Conservation (phyloP, 1,140 invertebrate species). For the Brachionus rotundiformis region DNA sequence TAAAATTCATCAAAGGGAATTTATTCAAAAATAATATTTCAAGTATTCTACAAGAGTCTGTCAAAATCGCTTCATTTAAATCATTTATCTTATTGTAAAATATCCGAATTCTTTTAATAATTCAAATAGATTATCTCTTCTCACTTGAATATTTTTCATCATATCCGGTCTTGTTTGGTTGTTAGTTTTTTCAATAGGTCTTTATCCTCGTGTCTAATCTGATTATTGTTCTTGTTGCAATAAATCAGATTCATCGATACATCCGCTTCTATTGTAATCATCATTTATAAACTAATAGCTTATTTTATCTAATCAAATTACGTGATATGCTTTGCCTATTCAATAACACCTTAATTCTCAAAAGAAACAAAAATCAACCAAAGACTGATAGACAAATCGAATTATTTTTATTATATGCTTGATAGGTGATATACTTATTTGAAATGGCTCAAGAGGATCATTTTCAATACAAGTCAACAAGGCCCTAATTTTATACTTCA, state of each 20-base stretch:
- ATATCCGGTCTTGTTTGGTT: background rate
- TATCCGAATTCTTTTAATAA: background rate
- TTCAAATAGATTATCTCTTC: slow-evolving; percentile 3
- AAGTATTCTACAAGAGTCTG: background rate
- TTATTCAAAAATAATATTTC: background rate
- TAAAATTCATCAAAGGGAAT: background rate
- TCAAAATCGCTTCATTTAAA: background rate
- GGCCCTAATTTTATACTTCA: background rate
- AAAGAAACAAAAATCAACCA: background rate
- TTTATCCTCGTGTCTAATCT: background rate
- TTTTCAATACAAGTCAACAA: background rate
- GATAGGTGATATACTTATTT: slow-evolving; percentile 44
- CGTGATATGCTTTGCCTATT: background rate
- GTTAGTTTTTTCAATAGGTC: slow-evolving; percentile 1
- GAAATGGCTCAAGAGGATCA: slow-evolving; percentile 30
- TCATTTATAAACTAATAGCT: background rate
- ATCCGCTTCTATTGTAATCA: background rate
- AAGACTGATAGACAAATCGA: background rate
- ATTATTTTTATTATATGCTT: background rate
- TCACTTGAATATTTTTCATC: background rate
- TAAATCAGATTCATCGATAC: background rate
- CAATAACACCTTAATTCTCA: background rate
- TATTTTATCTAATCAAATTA: background rate
- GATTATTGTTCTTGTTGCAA: background rate
- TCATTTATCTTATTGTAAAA: background rate